These are phyloP conservation scores for Lasius fuliginosus DNA, from an alignment of 2,888 invertebrate species.

Conservation along the genomic window DNA sequence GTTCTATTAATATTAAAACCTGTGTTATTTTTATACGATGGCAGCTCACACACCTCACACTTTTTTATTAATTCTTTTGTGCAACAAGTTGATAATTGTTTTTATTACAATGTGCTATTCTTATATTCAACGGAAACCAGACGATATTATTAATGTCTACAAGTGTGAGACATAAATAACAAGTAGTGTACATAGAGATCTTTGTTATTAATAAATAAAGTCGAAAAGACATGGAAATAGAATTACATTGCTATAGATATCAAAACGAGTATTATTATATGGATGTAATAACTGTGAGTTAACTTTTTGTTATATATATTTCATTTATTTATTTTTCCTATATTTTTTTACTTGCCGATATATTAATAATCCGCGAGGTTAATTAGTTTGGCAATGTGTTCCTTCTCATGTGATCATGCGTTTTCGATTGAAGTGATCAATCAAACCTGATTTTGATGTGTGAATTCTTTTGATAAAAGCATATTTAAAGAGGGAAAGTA, in stretches of 20 bases:
- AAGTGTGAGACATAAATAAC: conserved; percentile 40
- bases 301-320: neutral
- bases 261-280: neutral
- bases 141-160: conserved; percentile 3
- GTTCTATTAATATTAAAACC: conserved; percentile 36
- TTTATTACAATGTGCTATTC: conserved; percentile 38
- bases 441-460: neutral
- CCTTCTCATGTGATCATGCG: neutral
- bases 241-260: neutral
- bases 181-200: neutral
- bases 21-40: conserved; percentile 28
- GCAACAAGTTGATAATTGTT: conserved; percentile 47
- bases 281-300: neutral
- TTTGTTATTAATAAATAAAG: conserved; percentile 43
- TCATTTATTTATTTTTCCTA: neutral
- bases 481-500: neutral
- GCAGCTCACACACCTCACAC: conserved; percentile 12
- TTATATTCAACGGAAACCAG: conserved; percentile 6
- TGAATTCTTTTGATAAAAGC: neutral
- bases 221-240: neutral
- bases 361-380: neutral
- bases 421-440: neutral
- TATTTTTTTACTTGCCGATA: neutral
- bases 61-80: conserved; percentile 32
- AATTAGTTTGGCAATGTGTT: neutral